Percentiles rank a stretch among this genome's conserved stretches.
These are phyloP conservation scores for Noctuana brunneofusca DNA, from an alignment of 2,888 invertebrate species.

Conservation along the genomic window DNA sequence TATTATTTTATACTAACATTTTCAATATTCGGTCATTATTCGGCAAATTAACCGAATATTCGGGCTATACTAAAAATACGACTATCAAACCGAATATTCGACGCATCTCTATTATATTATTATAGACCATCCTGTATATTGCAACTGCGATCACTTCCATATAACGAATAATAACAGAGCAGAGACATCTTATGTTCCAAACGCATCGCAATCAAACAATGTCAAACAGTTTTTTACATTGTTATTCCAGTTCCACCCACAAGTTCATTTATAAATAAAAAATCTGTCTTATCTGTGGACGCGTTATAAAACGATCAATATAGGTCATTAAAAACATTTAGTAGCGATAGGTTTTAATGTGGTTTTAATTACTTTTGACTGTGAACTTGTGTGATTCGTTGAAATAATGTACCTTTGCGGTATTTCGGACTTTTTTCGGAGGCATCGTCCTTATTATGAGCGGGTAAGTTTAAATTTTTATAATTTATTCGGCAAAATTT, in stretches of 20 bases:
- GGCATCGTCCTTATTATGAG: constrained; percentile 59
- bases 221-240: constrained; percentile 22
- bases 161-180: constrained; percentile 35
- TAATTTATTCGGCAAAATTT: not conserved
- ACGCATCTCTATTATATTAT: constrained; percentile 1
- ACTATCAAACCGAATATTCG: too few species aligned
- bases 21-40: too few species aligned
- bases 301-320: not conserved
- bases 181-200: constrained; percentile 31
- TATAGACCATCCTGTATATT: constrained; percentile 32
- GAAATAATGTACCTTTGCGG: constrained; percentile 66
- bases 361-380: constrained; percentile 14
- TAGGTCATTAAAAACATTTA: not conserved
- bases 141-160: constrained; percentile 33
- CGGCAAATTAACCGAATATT: too few species aligned
- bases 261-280: not conserved
- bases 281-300: not conserved
- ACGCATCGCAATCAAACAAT: constrained; percentile 21
- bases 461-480: constrained; percentile 51
- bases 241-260: constrained; percentile 1
- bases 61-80: too few species aligned
- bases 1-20: too few species aligned
- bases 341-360: constrained; percentile 6
- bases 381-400: constrained; percentile 12
- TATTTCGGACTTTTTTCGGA: constrained; percentile 66